Base-by-base conservation (phyloP, 2,113 vertebrate species). In the Takifugu bimaculatus region DNA sequence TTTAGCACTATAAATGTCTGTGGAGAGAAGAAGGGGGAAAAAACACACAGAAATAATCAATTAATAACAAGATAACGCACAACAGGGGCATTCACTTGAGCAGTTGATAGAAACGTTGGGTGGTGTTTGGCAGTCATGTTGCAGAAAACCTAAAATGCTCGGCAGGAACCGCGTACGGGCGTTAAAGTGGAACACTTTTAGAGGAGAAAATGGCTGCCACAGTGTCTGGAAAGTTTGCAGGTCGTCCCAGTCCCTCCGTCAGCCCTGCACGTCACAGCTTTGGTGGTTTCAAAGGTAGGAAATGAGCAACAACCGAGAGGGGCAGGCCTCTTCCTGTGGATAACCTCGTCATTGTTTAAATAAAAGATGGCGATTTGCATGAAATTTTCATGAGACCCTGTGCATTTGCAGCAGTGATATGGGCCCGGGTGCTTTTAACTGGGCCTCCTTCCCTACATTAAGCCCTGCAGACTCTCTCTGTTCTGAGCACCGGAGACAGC, bases 1-100 rank as follows among this genome's bases (percentile, higher is more conserved):
- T 98, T 99, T 93, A 99, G 89, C 92, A 99, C 96, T 95, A 99
- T 97, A 96, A 98, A 99, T 88, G 96, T 98, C 97, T 99, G 95
- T 67, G 85, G 89, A 90, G 86, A 93, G 80, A 94, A 77, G 87
- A 75, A 70, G 20, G 20, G 20, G 20, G 20, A 20, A 20, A 20
- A 20, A 20, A 20, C 20, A 62, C 20, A 55, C 20, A 72, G 28
- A 72, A 25, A 56, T 6, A 53, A 6, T 27, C 5, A 53, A 60
- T 78, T 29, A 54, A 25, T 70, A 60, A 52, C 5, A 58, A 62
- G 9, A 65, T 32, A 35, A 58, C 2, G 7, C 35, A 39, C 35
- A 39, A 39, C 35, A 39, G 32, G 9, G 35, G 7, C 9, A 39
- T 39, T 39, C 35, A 39, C 7, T 39, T 10, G 11, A 10, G 1